Percentiles rank a stretch among this genome's conserved stretches.
Evolutionary conservation across 1,140 invertebrate species (phyloP).

Genomic region (Battus philenor): DNA sequence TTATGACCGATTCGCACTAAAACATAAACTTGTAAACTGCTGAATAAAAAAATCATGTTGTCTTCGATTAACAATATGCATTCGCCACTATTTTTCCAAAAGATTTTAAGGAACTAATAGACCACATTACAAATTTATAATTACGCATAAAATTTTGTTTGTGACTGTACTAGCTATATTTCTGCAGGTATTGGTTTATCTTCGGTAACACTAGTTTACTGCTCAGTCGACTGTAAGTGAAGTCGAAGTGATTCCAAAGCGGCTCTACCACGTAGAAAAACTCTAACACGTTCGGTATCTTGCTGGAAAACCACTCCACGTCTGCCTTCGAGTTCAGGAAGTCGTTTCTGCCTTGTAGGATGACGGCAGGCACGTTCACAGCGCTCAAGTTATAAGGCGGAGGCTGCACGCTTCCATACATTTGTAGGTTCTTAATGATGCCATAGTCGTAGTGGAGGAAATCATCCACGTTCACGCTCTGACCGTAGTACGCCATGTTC

Average conservation of each 20-base stretch:
- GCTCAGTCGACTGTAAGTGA: slow-evolving; percentile 38
- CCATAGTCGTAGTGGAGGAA: slow-evolving; percentile 77
- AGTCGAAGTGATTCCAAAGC: slow-evolving; percentile 55
- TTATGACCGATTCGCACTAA: no score
- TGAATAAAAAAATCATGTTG: no score
- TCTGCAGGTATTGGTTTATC: slow-evolving; percentile 43
- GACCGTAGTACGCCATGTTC: slow-evolving; percentile 80
- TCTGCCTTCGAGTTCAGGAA: slow-evolving; percentile 44
- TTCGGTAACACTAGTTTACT: slow-evolving; percentile 42
- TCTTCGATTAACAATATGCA: no score
- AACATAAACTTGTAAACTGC: no score
- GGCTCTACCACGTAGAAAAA: slow-evolving; percentile 35
- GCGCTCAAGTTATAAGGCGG: slow-evolving; percentile 73
- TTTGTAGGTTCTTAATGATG: slow-evolving; percentile 53
- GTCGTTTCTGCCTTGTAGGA: slow-evolving; percentile 53
- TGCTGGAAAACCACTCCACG: slow-evolving; percentile 36
- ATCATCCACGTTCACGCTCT: slow-evolving; percentile 54
- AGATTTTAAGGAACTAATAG: no score
- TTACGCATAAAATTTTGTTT: no score
- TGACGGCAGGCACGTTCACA: slow-evolving; percentile 63
- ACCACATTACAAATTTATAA: no score
- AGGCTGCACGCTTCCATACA: slow-evolving; percentile 69
- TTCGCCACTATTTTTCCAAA: no score
- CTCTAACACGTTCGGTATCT: slow-evolving; percentile 46
- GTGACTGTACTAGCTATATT: slow-evolving; percentile 17